Conservation (phyloP, 2,888 invertebrate genomes). For the Calephelis perditalis region DNA sequence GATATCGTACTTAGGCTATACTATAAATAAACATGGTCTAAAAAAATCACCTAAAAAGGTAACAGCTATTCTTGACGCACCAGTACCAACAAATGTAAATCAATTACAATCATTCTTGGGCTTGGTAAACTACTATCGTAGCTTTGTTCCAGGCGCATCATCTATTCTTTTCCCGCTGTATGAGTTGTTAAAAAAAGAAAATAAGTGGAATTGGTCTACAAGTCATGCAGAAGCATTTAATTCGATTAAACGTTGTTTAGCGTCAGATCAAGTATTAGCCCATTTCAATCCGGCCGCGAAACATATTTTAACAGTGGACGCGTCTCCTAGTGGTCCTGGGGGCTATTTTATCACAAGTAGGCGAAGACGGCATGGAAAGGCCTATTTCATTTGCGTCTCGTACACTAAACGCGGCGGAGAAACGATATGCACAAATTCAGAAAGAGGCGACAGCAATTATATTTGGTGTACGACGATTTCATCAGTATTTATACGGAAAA, state of each 20-base stretch:
- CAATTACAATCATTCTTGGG: conserved; percentile 31
- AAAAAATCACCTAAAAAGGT: no score
- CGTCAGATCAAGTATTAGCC: conserved; percentile 18
- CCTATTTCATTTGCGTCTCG: conserved; percentile 33
- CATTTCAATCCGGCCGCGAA: conserved; percentile 18
- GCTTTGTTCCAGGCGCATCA: conserved; percentile 33
- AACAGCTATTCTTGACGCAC: no score
- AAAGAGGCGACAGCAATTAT: conserved; percentile 23
- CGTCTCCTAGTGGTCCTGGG: conserved; percentile 23
- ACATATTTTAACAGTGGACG: conserved; percentile 24
- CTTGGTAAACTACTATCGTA: conserved; percentile 33
- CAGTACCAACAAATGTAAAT: no score
- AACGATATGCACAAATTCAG: conserved; percentile 25
- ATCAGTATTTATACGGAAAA: conserved; percentile 20
- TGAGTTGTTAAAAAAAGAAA: conserved; percentile 22
- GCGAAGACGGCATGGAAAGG: conserved; percentile 17
- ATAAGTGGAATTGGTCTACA: conserved; percentile 22
- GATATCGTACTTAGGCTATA: no score
- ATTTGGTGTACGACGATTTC: conserved; percentile 18
- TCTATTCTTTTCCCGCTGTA: conserved; percentile 29
- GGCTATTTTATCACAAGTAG: not conserved
- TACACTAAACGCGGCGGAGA: conserved; percentile 29
- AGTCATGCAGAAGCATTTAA: conserved; percentile 20
- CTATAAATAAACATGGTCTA: no score
- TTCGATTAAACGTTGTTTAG: conserved; percentile 20